Evolutionary conservation across 2,797 vertebrate species (phyloP), one percentile per base, ranked within the genome.

Genomic region (Cyprinella venusta): DNA sequence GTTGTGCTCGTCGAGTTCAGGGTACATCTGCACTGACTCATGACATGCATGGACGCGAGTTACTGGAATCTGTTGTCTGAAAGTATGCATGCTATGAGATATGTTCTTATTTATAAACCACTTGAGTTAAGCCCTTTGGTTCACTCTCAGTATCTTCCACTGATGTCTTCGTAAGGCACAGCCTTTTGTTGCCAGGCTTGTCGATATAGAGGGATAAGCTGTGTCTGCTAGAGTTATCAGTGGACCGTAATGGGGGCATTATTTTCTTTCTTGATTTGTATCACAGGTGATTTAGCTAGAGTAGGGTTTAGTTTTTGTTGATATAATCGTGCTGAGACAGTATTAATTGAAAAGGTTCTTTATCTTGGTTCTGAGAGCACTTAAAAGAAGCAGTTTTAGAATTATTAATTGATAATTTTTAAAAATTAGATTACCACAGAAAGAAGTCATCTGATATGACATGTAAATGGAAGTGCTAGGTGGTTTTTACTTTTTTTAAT

Each of bases 301-400:
- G 74, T 15, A 1, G n/a, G 63, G 69, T 18, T 9, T 63, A 18
- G 40, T 1, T 76, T 33, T 69, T 80, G 52, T 81, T 83, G 85
- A 92, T 90, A 59, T 56, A 76, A 83, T 91, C 87, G 82, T 61
- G 2, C 74, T 81, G 85, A 82, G 69, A 77, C 30, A 65, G 76
- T 84, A 52, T 40, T 91, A 87, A 88, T 71, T 52, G n/a, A 24
- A 56, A 56, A 40, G 13, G 82, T 75, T 24, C 69, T 86, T 89
- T 84, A 90, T 92, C 90, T 83, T 84, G 77, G 36, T 80, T 36
- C 71, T 87, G 84, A 82, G 80, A 92, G 90, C 88, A 79, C 92
- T 92, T 92, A 91, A 91, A 94, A 92, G 90, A 91, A 92, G 87
- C 89, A 90, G 91, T 6, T 36, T 36, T 36, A 36, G 36, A 86